Base-by-base conservation (phyloP, 2,888 invertebrate genomes). In the Dryobota labecula region DNA sequence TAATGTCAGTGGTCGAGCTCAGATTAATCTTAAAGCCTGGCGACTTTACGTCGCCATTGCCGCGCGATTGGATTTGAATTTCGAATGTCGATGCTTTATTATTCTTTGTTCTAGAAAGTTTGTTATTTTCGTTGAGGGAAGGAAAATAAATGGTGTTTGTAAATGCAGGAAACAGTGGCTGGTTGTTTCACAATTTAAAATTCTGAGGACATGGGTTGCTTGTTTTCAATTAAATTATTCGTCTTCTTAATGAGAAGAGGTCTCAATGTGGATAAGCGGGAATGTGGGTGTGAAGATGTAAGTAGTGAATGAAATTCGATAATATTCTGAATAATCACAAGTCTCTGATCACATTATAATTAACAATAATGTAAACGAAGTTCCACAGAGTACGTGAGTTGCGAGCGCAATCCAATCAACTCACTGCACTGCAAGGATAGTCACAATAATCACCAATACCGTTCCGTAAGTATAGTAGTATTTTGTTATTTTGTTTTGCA, bases 21-120 rank as follows among this genome's bases (percentile, higher is more conserved):
- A 70, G 80, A 82, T 79, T 84, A 84, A 77, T 84, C 84, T 70
- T 76, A 82, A 83, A 68, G 47, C 65, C 67, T 51, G 51, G 67
- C 60, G 80, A 76, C 72, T 83, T 79, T 75, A 53, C 68, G 79
- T 83, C 83, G 71, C 69, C 80, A 79, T 69, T 62, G 61, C 64
- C 65, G 47, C 62, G 51, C 68, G 53, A 79, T 68, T 69, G 69
- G 54, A 83, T 83, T 84, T 78, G 75, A 83, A 83, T 73, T 84
- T 81, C 76, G 74, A 83, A 84, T 81, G 70, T 51, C 69, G 51
- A 71, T 67, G 70, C 61, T 82, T 83, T 80, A 80, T 73, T 76
- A 62, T 83, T 74, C 68, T 77, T 72, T 70, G 71, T 80, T 61
- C 30, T 38, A 56, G 73, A 73, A 63, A 43, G 62, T 78, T 78